Evolutionary conservation across 30 jellyfish, hydroid and myxozoan species (phyloP), one percentile per base, ranked within the genome.

Genomic region (Euphysa ruthae): DNA sequence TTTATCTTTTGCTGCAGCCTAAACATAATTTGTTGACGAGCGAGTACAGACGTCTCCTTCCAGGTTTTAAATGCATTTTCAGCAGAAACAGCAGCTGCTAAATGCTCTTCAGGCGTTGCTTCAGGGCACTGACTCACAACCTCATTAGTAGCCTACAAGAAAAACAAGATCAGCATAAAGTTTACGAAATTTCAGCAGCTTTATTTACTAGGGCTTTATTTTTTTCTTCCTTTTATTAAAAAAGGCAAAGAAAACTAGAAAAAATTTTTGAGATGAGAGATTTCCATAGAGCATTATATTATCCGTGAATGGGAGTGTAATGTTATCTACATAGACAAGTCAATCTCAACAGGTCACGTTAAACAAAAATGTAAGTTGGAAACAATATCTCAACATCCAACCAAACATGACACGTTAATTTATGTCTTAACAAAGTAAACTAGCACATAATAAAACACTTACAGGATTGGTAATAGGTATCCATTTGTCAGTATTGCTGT

Each of bases 1-100:
- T 78, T 86, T 49, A 86, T 86, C 5, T 78, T 76, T 26, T 79
- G 94, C 70, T 86, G 96, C 8, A 78, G 64, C 32, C 69, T 71
- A 69, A 86, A 86, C 96, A 86, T 86, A 54, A 86, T 71, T 38
- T 73, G 93, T 79, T 86, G 96, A 29, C 96, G 84, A 4, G 94
- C 77, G 44, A 86, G 71, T 43, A 86, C 62, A 31, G 96, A 86
- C 4, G 94, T 65, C 22, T 86, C 70, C 4, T 84, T 33, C 96
- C 96, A 86, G 3, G 84, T 21, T 15, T 77, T 80, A 49, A 78
- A 86, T 13, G 96, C 94, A 6, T 55, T 38, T 34, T 77, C 66
- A 1, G 96, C 94, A 52, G 94, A 85, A 64, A 75, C 82, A 13
- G 92, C 93, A 0, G 96, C 96, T 0, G 94, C 94, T 15, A 50